Base-by-base conservation (phyloP, 2,888 invertebrate genomes). In the Orchestes rusci region DNA sequence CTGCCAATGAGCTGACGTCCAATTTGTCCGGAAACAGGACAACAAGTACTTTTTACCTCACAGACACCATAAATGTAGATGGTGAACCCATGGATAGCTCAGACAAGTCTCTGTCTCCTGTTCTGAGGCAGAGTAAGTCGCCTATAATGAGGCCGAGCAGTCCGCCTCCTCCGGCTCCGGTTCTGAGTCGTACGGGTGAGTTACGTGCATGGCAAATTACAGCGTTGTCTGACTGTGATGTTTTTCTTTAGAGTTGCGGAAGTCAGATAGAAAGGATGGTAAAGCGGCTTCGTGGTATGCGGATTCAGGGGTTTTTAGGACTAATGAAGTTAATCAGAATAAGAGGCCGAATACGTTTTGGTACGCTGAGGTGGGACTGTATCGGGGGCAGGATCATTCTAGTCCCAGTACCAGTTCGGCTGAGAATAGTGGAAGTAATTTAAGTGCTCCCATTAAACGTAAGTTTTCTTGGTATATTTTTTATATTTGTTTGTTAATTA, bases 281-380 rank as follows among this genome's bases (percentile, higher is more conserved):
- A 43, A 53, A 15, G 45, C 45, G 31, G 46, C 58, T 16, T 56
- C 56, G 2, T 52, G 57, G 51, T 53, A 58, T 29, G 54, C 56
- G 15, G 56, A 56, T 41, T 53, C 55, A 3, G 56, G 55, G 8
- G 39, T 55, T 13, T 56, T 55, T 31, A 57, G 57, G 43, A 70
- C 72, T 62, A 73, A 72, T 8, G 45, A 39, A 4, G 18, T 33
- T 16, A 12, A 27, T 3, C 51, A 70, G 71, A 65, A 63, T 65
- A 55, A 68, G 70, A 52, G 66, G 67, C 73, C 50, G 4, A 53
- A 43, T 53, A 79, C 79, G 10, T 81, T 80, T 2, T 82, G 82
- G 82, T 83, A 82, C 65, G 76, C 81, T 0, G 81, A 82, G 59
- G 78, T 79, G 57, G 80, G 80, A 4, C 66, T 76, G 5, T 76